Evolutionary conservation across 2,888 invertebrate species (phyloP).

Genomic region (Theretra japonica): DNA sequence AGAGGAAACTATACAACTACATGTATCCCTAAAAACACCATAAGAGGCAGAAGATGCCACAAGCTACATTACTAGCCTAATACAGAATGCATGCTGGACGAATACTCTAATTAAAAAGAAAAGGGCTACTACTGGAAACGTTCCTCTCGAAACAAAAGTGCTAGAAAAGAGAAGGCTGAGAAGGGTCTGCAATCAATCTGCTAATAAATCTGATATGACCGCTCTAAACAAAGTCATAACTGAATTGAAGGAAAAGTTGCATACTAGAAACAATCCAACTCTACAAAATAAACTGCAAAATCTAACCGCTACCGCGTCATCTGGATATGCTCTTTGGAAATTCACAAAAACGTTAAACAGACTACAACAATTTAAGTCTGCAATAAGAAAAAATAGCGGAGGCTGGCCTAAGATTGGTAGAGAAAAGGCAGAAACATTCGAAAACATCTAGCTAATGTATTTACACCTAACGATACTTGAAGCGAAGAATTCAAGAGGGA

Average conservation of each 20-base stretch:
- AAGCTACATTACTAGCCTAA: slow-evolving; percentile 25
- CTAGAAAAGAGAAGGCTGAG: slow-evolving; percentile 34
- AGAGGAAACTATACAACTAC: slow-evolving; percentile 31
- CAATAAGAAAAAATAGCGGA: not conserved
- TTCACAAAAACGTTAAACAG: not conserved
- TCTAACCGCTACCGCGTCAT: not conserved
- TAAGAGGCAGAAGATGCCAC: slow-evolving; percentile 37
- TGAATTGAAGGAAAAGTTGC: not conserved
- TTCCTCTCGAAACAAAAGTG: slow-evolving; percentile 18
- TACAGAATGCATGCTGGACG: too few species aligned
- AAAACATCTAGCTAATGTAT: not conserved
- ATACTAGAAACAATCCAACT: not conserved
- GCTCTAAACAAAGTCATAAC: slow-evolving; percentile 26
- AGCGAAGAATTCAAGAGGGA: not conserved
- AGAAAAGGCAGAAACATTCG: not conserved
- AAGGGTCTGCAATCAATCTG: slow-evolving; percentile 32
- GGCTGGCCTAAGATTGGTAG: not conserved
- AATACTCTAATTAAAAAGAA: not conserved
- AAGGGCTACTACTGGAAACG: not conserved
- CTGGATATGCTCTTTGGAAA: not conserved
- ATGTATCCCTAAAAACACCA: slow-evolving; percentile 35
- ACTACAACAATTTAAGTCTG: not conserved
- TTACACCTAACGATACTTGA: not conserved
- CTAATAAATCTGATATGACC: slow-evolving; percentile 28
- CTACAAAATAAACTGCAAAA: not conserved